Evolutionary conservation across 2,113 vertebrate genomes (phyloP).

Genomic region (Otocyon megalotis): DNA sequence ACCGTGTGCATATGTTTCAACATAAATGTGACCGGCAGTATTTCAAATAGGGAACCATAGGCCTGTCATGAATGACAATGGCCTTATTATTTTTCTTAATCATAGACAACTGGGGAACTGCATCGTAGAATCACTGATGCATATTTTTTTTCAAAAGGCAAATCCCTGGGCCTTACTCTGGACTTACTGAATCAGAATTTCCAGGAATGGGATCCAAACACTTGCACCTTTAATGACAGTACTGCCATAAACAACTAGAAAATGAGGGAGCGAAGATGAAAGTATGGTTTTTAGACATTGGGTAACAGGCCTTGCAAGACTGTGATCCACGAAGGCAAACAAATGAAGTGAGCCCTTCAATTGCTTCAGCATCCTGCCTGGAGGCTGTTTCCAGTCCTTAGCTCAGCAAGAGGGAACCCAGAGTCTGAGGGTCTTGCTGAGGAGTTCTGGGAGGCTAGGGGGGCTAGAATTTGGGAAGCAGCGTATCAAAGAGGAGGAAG

Average conservation of each 20-base stretch:
- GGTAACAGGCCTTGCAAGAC: background rate
- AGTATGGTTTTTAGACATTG: background rate
- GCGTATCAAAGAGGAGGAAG: background rate
- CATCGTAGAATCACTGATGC: constrained; percentile 3
- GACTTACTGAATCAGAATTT: constrained; percentile 19
- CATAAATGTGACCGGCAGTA: background rate
- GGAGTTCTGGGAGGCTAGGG: background rate
- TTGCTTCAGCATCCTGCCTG: background rate
- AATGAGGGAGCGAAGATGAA: background rate
- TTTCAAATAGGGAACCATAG: background rate
- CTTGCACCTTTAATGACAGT: background rate
- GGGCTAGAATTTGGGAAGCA: background rate
- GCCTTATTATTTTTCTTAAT: background rate
- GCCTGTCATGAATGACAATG: background rate
- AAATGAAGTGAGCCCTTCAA: background rate
- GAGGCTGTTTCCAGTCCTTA: background rate
- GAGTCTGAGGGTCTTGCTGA: background rate
- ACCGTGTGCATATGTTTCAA: background rate
- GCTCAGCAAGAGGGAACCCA: background rate
- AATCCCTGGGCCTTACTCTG: background rate
- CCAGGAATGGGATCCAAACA: background rate
- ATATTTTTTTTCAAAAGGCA: background rate
- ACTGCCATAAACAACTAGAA: background rate
- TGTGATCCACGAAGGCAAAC: background rate
- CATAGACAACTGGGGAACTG: background rate